Percentiles rank a stretch among this genome's conserved stretches.
These are phyloP conservation scores for Nomia melanderi DNA, from an alignment of 1,140 invertebrate species.

Conservation along the genomic window DNA sequence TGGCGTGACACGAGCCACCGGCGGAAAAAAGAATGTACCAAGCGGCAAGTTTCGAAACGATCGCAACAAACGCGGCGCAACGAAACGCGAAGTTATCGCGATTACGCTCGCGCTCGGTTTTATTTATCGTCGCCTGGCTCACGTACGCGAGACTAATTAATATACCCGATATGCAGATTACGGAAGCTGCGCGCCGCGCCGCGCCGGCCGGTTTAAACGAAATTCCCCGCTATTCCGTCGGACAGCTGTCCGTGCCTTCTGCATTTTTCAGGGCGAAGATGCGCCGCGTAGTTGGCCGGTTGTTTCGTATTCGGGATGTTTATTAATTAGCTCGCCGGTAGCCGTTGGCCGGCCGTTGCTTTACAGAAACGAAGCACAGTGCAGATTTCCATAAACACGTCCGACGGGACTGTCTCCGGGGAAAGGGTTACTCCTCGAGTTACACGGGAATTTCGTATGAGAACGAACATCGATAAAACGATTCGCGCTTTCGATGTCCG, in stretches of 20 bases:
- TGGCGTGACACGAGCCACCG: too few species aligned
- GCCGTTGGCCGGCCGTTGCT: too few species aligned
- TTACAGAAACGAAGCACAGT: too few species aligned
- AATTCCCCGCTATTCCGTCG: neutral
- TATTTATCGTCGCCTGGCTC: conserved; percentile 37
- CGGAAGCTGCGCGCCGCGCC: neutral
- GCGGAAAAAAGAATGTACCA: too few species aligned
- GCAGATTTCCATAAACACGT: too few species aligned
- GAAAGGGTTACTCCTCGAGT: neutral
- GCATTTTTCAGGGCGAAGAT: neutral
- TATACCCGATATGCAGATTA: conserved; percentile 44
- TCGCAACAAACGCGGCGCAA: conserved; percentile 1
- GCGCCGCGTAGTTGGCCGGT: too few species aligned
- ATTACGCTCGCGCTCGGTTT: conserved; percentile 30
- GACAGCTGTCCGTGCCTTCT: neutral
- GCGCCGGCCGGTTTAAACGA: neutral
- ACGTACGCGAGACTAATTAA: conserved; percentile 35
- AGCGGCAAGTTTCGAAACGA: too few species aligned
- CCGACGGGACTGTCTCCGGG: too few species aligned
- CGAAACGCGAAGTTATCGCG: conserved; percentile 39
- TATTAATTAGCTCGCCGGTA: too few species aligned
- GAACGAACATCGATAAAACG: neutral
- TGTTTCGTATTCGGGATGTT: too few species aligned
- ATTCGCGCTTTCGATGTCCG: neutral
- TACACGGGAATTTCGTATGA: neutral